A percentile compares a stretch with the other conserved stretches of the same genome.
Conservation (phyloP, 2,797 vertebrate genomes). For the Diplodus sargus region DNA sequence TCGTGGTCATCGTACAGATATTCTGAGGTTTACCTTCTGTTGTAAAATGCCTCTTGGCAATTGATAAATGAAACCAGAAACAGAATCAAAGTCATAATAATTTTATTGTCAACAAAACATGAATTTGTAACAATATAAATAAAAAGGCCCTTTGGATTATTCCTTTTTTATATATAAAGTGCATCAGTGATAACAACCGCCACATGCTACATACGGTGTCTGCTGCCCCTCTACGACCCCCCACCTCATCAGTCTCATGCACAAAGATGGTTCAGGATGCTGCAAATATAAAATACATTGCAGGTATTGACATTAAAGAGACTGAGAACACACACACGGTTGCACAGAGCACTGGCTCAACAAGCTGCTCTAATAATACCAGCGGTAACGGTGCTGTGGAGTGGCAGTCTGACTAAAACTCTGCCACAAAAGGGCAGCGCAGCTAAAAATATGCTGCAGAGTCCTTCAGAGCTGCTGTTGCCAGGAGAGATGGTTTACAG, state of each 20-base stretch:
- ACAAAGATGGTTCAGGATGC: slow-evolving; percentile 51
- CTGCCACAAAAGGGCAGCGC: slow-evolving; percentile 43
- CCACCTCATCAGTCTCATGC: slow-evolving; percentile 8
- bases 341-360: slow-evolving; percentile 49
- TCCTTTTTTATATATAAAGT: slow-evolving; percentile 74
- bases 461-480: slow-evolving; percentile 72
- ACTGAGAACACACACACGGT: slow-evolving; percentile 7
- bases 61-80: slow-evolving; percentile 10
- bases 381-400: slow-evolving; percentile 30
- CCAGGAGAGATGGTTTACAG: slow-evolving; percentile 64
- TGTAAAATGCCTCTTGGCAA: neutral
- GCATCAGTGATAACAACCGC: slow-evolving; percentile 70
- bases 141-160: slow-evolving; percentile 61
- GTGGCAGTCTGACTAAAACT: slow-evolving; percentile 36
- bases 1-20: neutral
- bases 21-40: neutral
- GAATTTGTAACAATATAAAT: slow-evolving; percentile 76
- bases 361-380: slow-evolving; percentile 52
- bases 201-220: slow-evolving; percentile 64
- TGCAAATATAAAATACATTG: slow-evolving; percentile 34
- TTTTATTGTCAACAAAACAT: slow-evolving; percentile 78
- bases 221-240: slow-evolving; percentile 18
- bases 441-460: slow-evolving; percentile 62
- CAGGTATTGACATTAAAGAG: slow-evolving; percentile 37
- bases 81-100: slow-evolving; percentile 37